Base-by-base conservation (phyloP, 1,140 invertebrate genomes). In the Ladona fulva region DNA sequence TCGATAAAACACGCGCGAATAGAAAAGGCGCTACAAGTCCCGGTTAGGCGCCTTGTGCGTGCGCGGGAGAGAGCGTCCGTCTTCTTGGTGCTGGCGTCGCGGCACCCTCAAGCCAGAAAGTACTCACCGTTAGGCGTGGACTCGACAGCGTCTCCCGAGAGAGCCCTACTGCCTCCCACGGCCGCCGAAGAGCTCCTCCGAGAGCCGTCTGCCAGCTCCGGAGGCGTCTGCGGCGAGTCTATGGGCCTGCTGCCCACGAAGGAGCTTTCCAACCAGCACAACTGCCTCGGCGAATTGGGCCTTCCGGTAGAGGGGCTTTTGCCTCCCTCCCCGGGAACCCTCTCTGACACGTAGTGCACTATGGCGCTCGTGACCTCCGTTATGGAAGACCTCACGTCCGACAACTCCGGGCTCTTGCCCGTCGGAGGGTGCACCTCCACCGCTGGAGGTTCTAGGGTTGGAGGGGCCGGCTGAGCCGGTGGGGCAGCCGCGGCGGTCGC, bases 351-450 rank as follows among this genome's bases (percentile, higher is more conserved):
- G 86, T 95, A 96, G 84, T 95, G 93, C 74, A 95, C 94, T 80
- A 96, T 96, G n/a, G 94, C 94, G 80, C 94, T 95, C 44, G 94
- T 95, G 42, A 96, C 94, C 86, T 95, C 94, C 84, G 95, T 95
- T 84, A 96, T 96, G 77, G 93, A 95, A 79, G 92, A 91, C 81
- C 94, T 93, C 81, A 96, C 95, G 84, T 95, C 94, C 79, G 74
- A 78, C 24, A 80, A 76, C 16, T 79, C 78, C n/a, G 79, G 78
- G 74, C 16, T 75, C 19, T 59, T 77, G 42, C 42, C 75, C 29
- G 25, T n/a, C 25, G 75, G 75, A n/a, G 75, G 75, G 25, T 29
- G 25, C 75, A 76, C 19, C 42, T 76, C 75, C 25, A 76, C 75
- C n/a, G 25, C 25, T 37, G 75, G 75, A 22, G 75, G 75, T 42